A percentile compares a stretch with the other conserved stretches of the same genome.
Evolutionary conservation across 2,113 vertebrate species (phyloP).

Genomic region (Pedetes capensis): DNA sequence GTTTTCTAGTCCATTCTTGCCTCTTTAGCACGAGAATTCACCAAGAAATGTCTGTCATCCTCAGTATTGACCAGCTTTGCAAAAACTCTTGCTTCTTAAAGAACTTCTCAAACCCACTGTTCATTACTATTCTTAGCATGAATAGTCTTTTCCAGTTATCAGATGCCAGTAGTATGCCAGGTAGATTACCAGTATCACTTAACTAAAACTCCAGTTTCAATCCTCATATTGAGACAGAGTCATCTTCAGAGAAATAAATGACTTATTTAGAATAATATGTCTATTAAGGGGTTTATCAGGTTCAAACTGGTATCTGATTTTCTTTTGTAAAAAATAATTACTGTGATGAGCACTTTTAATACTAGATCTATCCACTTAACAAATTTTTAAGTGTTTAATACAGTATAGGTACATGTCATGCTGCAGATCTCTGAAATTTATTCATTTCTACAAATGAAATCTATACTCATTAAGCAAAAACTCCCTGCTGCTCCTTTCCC

Average conservation of each 20-base stretch:
- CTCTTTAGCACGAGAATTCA: background rate
- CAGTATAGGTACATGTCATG: background rate
- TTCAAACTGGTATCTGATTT: background rate
- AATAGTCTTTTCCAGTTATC: background rate
- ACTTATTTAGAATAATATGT: background rate
- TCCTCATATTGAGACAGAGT: background rate
- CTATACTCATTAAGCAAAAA: background rate
- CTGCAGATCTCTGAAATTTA: background rate
- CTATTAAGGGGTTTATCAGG: background rate
- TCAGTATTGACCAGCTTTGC: background rate
- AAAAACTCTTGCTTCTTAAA: background rate
- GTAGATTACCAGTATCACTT: background rate
- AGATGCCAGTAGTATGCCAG: background rate
- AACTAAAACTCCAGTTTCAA: background rate
- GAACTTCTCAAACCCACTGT: background rate
- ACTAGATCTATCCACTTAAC: background rate
- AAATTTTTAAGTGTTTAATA: background rate
- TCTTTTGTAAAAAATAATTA: background rate
- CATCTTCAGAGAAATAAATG: background rate
- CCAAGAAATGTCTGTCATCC: background rate
- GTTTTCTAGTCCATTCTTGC: background rate
- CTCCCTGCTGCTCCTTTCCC: rapidly evolving
- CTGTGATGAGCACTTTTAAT: background rate
- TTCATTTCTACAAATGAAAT: background rate
- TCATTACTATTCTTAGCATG: background rate